phyloP scores from a whole-genome alignment of 1,140 invertebrate genomes.

The Halesus radiatus region DNA sequence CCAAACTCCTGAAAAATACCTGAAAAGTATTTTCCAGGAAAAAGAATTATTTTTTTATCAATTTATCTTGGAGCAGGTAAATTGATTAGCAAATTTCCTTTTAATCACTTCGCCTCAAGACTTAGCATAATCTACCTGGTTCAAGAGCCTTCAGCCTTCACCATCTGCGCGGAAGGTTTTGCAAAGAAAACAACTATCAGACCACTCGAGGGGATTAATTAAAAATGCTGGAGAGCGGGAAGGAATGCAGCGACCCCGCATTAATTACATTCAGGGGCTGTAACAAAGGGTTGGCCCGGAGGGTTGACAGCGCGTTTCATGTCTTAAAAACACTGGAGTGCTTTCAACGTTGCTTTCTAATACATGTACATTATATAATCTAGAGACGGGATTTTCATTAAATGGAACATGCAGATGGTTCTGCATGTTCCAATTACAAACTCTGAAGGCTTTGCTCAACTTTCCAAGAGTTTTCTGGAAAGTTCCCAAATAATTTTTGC shows the following conservation, averaged over 20 bases:
- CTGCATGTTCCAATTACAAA: too few species aligned
- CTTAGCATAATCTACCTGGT: not conserved
- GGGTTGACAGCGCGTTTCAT: constrained; percentile 4
- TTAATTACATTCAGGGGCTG: constrained; percentile 28
- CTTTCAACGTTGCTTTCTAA: not conserved
- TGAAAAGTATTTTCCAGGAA: too few species aligned
- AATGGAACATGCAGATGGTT: too few species aligned
- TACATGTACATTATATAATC: not conserved
- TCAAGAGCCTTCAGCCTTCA: not conserved
- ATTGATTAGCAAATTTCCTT: too few species aligned
- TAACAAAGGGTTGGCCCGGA: constrained; percentile 14
- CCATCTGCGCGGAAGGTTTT: constrained; percentile 1
- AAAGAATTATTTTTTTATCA: too few species aligned
- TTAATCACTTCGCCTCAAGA: too few species aligned
- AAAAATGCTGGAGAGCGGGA: constrained; percentile 30
- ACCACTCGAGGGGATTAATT: constrained; percentile 38
- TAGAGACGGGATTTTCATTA: too few species aligned
- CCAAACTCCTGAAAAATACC: too few species aligned
- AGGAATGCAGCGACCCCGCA: constrained; percentile 30
- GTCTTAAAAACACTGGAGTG: constrained; percentile 13
- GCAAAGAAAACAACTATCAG: constrained; percentile 34
- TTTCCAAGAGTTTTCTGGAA: too few species aligned
- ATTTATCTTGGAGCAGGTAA: too few species aligned
- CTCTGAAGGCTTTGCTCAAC: too few species aligned
- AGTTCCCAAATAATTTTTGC: too few species aligned